Evolutionary conservation across 2,888 invertebrate genomes (phyloP).

Genomic region (Rutpela maculata): DNA sequence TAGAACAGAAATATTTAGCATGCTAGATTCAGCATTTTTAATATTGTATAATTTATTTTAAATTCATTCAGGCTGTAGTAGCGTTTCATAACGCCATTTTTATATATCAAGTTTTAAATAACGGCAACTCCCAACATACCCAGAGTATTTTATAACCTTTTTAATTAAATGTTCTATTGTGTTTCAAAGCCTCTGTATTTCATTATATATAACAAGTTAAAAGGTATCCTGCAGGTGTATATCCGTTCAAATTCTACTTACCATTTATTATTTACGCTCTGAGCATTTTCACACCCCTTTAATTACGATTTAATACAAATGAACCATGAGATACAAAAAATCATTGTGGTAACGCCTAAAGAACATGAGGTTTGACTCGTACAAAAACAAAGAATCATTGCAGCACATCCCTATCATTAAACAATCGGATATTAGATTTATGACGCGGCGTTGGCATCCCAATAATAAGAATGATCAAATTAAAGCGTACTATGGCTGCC

Average conservation of each 20-base stretch:
- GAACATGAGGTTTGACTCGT: constrained; percentile 1
- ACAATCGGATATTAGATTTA: constrained; percentile 35
- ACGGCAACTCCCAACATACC: too few species aligned
- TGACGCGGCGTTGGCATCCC: constrained; percentile 22
- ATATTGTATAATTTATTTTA: too few species aligned
- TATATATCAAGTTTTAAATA: too few species aligned
- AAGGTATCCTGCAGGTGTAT: constrained; percentile 11
- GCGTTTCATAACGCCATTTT: too few species aligned
- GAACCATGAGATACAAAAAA: constrained; percentile 15
- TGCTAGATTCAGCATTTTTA: too few species aligned
- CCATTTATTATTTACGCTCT: constrained; percentile 22
- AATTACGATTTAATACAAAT: constrained; percentile 11
- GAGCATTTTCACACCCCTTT: constrained; percentile 24
- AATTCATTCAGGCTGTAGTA: too few species aligned
- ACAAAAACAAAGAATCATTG: constrained; percentile 26
- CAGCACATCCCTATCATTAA: constrained; percentile 30
- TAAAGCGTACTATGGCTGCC: constrained; percentile 42
- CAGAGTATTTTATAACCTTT: not conserved
- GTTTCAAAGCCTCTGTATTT: not conserved
- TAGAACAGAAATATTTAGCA: too few species aligned
- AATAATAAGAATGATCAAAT: constrained; percentile 32
- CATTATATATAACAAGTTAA: constrained; percentile 4
- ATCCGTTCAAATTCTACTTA: constrained; percentile 1
- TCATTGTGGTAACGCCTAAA: constrained; percentile 10
- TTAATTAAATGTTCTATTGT: not conserved